Base-by-base conservation (phyloP, 2,113 vertebrate species). In the Machaerirhynchus nigripectus region DNA sequence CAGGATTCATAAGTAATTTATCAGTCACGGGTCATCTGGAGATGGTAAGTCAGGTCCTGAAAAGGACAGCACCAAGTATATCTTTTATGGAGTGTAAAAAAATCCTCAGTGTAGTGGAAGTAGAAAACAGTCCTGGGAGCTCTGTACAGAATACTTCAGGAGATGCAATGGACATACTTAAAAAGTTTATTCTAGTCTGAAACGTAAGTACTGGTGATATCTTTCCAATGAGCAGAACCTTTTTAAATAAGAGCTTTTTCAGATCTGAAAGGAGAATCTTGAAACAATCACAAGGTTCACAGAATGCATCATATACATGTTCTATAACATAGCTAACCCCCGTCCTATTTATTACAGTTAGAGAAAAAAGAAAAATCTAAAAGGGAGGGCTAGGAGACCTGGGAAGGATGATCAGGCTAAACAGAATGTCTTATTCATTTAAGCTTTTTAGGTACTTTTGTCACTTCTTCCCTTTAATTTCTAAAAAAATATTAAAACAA, bases 1-100 rank as follows among this genome's bases (percentile, higher is more conserved):
- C 26, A 91, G 68, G 30, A 82, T 80, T 95, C 75, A 37, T 93
- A 89, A 97, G 90, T 90, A 95, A 95, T 96, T 91, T 94, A 95
- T 95, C 69, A 95, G 80, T 74, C 63, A 87, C 33, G 40, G 88
- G 93, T 97, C 93, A 95, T 87, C 75, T 90, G 75, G 49, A 94
- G 60, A 94, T 68, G 40, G 21, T 57, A 94, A 88, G 52, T 94
- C 71, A 92, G 40, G 64, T 84, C 93, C 75, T 91, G 91, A 94
- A 93, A 21, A 91, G 61, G 60, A 83, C 27, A 82, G 49, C 31
- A 92, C 23, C 80, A 95, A 90, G 79, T 89, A 12, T 44, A 16
- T 82, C 26, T 91, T 91, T 86, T 93, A 91, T 67, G 69, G 75
- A 93, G 57, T 60, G 42, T 47, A 92, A 87, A 95, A 95, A 87